phyloP scores from a whole-genome alignment of 2,797 vertebrate genomes.

The Cyprinella venusta region DNA sequence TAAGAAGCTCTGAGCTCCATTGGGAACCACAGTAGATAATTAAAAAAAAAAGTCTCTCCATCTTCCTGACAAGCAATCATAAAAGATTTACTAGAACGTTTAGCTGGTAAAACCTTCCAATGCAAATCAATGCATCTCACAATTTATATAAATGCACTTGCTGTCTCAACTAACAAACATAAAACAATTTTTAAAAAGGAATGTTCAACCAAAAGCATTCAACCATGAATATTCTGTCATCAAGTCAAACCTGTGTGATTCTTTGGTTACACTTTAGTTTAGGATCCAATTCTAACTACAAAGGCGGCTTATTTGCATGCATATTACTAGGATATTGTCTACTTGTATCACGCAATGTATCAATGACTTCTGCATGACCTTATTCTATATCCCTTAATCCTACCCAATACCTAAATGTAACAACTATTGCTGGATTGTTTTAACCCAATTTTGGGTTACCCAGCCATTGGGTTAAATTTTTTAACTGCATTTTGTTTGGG shows the following conservation, averaged over 20 bases:
- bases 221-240: background rate
- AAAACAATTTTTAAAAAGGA: background rate
- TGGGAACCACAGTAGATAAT: background rate
- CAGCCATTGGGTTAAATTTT: no score
- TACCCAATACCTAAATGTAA: no score
- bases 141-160: background rate
- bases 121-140: slow-evolving; percentile 46
- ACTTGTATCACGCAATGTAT: no score
- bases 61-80: background rate
- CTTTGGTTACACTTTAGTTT: no score
- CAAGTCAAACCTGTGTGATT: background rate
- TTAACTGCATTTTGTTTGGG: no score
- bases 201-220: background rate
- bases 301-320: no score
- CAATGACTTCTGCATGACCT: no score
- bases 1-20: slow-evolving; percentile 14
- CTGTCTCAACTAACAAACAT: background rate
- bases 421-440: no score
- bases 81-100: slow-evolving; percentile 8
- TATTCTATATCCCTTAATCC: no score
- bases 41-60: background rate
- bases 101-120: background rate
- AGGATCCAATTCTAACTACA: no score
- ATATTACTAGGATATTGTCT: no score
- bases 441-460: no score